Conservation (phyloP, 2,888 invertebrate species). For the Callyntrura guangdongensis region DNA sequence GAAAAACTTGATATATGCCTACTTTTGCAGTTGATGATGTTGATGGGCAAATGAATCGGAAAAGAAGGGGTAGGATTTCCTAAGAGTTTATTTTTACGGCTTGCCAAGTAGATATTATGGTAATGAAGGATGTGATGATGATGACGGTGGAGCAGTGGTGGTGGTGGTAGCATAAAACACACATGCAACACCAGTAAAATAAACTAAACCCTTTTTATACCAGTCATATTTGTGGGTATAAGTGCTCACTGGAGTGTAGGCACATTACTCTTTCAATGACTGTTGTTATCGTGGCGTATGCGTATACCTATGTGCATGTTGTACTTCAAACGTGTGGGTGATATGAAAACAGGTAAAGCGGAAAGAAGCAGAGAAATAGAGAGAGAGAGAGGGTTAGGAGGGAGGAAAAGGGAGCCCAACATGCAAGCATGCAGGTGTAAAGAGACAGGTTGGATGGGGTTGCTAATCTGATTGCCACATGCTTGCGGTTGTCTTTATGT, state of each 20-base stretch:
- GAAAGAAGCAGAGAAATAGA: slow-evolving; percentile 38
- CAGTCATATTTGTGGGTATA: slow-evolving; percentile 15
- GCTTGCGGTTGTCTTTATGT: slow-evolving; percentile 75
- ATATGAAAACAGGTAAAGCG: slow-evolving; percentile 32
- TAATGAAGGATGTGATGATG: slow-evolving; percentile 57
- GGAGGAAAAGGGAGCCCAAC: slow-evolving; percentile 54
- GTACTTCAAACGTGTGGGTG: background rate
- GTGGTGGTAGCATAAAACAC: background rate
- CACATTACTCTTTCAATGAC: slow-evolving; percentile 6
- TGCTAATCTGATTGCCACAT: slow-evolving; percentile 80
- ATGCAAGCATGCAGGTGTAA: slow-evolving; percentile 80
- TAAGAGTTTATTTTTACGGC: slow-evolving; percentile 39
- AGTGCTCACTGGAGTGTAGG: slow-evolving; percentile 37
- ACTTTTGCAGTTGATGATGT: slow-evolving; percentile 48
- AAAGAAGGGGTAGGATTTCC: slow-evolving; percentile 53
- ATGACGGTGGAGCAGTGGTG: background rate
- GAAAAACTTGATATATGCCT: no score
- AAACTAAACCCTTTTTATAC: slow-evolving; percentile 21
- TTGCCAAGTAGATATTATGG: slow-evolving; percentile 65
- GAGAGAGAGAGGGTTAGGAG: slow-evolving; percentile 37
- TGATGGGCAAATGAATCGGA: slow-evolving; percentile 79
- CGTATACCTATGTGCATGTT: background rate
- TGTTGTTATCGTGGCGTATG: slow-evolving; percentile 10
- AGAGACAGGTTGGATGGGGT: slow-evolving; percentile 79
- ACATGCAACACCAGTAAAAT: slow-evolving; percentile 20